Base-by-base conservation (phyloP, 64 coral and sea anemone species). In the Montipora sp. region DNA sequence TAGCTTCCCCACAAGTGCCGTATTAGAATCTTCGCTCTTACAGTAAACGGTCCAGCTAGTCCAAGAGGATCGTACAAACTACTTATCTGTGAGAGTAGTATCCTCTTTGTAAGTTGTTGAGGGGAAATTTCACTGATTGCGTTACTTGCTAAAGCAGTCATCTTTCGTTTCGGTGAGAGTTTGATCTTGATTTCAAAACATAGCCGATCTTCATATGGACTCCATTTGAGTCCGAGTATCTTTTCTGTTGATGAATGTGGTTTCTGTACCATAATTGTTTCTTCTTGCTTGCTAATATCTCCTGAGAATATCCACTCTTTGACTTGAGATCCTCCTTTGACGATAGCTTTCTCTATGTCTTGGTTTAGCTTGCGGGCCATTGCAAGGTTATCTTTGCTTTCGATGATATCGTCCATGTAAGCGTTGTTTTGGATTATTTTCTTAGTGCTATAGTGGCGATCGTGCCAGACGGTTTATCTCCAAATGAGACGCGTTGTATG, bases 21-120 rank as follows among this genome's bases (percentile, higher is more conserved):
- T 65, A 93, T 72, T 71, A 88, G 63, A 59, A 88, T 93, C 45
- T 93, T 93, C 60, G 92, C 84, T 81, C 84, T 58, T 59, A 94
- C 69, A 77, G 92, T 94, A 13, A 83, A 89, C 18, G 78, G 87
- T 15, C 63, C 83, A 48, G 89, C 89, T 24, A 90, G 58, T 43
- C 88, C 88, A 49, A 80, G 77, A 63, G 60, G 88, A 65, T 67
- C 88, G 23, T 80, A 90, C 13, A 80, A 47, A 48, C 88, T 80
- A 51, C 80, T 90, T 16, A 78, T 80, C 60, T 90, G 75, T 47
- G 88, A 90, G 15, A 90, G 59, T 11, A 90, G 61, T 1, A 90
- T 77, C 20, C 72, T 55, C 73, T 88, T 88, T 59, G 72, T 88
- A 19, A 77, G 87, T 14, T 59, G 65, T 51, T 75, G 51, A 51